These are phyloP conservation scores for Psittacula derbiana DNA, from an alignment of 2,797 vertebrate genomes.

Conservation along the genomic window DNA sequence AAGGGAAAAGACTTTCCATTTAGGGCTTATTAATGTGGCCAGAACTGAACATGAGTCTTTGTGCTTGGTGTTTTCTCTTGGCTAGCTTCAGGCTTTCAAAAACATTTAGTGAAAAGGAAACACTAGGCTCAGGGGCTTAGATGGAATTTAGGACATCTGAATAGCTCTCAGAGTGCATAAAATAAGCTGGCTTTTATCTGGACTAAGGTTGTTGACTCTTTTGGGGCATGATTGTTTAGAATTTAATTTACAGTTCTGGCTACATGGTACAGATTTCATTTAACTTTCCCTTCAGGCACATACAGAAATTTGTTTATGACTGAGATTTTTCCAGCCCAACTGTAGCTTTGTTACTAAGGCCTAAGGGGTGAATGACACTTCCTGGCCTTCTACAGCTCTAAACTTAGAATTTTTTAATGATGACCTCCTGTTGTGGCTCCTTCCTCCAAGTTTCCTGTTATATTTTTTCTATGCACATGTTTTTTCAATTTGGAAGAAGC, in stretches of 20 bases:
- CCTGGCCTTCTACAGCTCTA: background rate
- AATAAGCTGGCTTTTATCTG: conserved; percentile 27
- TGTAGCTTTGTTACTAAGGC: background rate
- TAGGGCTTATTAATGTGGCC: background rate
- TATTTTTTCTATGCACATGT: conserved; percentile 5
- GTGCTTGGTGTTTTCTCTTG: conserved; percentile 2
- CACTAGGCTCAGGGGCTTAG: background rate
- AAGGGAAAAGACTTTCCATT: conserved; percentile 1
- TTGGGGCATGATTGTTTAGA: background rate
- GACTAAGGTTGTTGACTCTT: background rate
- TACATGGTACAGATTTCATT: background rate
- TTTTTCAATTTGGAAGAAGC: conserved; percentile 26
- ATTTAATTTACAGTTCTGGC: conserved; percentile 7
- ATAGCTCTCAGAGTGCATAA: background rate
- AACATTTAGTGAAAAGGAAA: background rate
- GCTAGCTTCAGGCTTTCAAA: background rate
- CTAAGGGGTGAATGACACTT: background rate
- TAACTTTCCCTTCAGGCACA: background rate
- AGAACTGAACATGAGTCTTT: background rate
- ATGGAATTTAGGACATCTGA: conserved; percentile 33
- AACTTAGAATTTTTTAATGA: conserved; percentile 21
- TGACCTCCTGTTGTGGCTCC: conserved; percentile 8
- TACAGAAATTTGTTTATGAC: background rate
- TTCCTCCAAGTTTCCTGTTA: conserved; percentile 22
- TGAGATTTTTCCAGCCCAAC: background rate